Conservation (phyloP, 2,113 vertebrate genomes). For the Saguinus imperator region DNA sequence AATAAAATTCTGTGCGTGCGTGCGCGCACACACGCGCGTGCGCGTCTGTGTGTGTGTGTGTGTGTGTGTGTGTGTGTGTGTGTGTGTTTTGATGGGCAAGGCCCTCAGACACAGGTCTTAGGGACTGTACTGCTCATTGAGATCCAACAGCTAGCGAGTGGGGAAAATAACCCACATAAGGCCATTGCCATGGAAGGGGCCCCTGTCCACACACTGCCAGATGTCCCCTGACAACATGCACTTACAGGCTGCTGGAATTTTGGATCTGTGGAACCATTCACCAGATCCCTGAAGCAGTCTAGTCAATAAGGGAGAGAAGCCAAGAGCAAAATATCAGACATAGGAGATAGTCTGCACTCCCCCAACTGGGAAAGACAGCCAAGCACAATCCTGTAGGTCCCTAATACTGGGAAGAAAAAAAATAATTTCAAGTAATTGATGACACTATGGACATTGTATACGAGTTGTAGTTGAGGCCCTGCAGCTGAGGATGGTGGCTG, state of each 20-base stretch:
- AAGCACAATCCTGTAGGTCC: neutral
- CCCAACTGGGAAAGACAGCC: neutral
- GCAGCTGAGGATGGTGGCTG: neutral
- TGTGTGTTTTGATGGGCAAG: neutral
- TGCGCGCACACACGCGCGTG: too few species aligned
- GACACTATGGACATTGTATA: neutral
- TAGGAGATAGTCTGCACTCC: neutral
- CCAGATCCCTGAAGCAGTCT: neutral
- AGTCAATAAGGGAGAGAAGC: neutral
- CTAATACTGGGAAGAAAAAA: neutral
- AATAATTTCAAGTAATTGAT: neutral
- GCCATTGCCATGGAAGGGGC: neutral
- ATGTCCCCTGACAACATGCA: neutral
- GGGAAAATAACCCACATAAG: neutral
- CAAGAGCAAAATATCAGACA: neutral
- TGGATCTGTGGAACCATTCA: neutral
- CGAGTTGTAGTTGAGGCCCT: neutral
- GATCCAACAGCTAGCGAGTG: too few species aligned
- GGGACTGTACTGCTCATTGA: neutral
- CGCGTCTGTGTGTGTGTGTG: too few species aligned
- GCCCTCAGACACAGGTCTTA: neutral
- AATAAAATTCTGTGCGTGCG: too few species aligned
- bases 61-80: too few species aligned
- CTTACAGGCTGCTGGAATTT: neutral
- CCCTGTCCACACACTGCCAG: neutral